Base-by-base conservation (phyloP, 2,797 vertebrate genomes). In the Alexandromys oeconomus region DNA sequence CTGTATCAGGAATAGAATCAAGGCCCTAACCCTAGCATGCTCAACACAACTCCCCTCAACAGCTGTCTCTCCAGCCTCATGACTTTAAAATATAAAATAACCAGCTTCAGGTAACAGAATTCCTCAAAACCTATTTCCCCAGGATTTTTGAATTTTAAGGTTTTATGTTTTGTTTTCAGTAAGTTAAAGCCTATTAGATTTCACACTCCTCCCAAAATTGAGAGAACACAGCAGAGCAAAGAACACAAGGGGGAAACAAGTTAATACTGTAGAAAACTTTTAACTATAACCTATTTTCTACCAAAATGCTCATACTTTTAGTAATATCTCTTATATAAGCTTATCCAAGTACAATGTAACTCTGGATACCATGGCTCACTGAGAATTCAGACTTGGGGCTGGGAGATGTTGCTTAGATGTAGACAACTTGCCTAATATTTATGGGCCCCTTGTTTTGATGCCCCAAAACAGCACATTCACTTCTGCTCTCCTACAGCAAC, bases 201-300 rank as follows among this genome's bases (percentile, higher is more conserved):
- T 87, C 85, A 91, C 40, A 6, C 40, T 37, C 51, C 13, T 57
- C 29, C 48, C 51, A 96, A 96, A 63, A 65, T 51, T 65, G 34
- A 89, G 43, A 78, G 25, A 48, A 59, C 40, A 67, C 17, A 79
- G 27, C 15, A 48, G 8, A 65, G 14, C 40, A 88, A 34, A 43
- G 37, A 77, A 3, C 17, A 34, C 12, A 34, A 40, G 43, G 43
- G 19, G 29, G 65, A 8, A 37, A 59, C 5, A 46, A 89, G 46
- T 69, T 76, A 25, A 95, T 67, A 95, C 0, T 87, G 2, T 4
- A 92, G 27, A 91, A 92, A 73, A 76, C 9, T 89, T 78, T 91
- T 61, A 93, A 93, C 59, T 94, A 93, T 89, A 89, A 91, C 81
- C n/a, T 92, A 96, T 91, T 87, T 48, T 59, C 73, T 93, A 86